A percentile compares a stretch with the other conserved stretches of the same genome.
phyloP scores from a whole-genome alignment of 2,113 vertebrate genomes.

The Brevimyrus niger region DNA sequence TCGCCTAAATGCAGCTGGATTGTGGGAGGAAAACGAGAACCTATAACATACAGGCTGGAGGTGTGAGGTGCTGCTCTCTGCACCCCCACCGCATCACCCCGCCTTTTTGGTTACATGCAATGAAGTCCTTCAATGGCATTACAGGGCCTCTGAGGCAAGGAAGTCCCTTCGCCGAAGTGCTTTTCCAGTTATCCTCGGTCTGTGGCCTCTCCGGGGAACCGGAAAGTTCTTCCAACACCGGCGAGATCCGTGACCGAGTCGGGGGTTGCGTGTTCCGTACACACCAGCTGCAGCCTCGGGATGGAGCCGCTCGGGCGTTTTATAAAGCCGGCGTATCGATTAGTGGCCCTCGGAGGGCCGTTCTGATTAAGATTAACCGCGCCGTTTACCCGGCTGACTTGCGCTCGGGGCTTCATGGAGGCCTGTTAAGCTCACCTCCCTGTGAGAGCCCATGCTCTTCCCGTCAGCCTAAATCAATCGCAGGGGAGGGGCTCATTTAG shows the following conservation, averaged over 20 bases:
- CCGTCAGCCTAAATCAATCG: background rate
- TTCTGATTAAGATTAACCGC: background rate
- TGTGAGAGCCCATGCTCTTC: background rate
- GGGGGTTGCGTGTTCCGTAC: background rate
- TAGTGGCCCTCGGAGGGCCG: background rate
- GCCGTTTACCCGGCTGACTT: background rate
- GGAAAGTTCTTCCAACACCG: background rate
- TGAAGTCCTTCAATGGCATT: slow-evolving; percentile 52
- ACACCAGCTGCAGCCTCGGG: background rate
- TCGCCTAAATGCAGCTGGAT: background rate
- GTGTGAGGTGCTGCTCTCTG: background rate
- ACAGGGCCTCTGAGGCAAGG: slow-evolving; percentile 41
- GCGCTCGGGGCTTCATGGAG: background rate
- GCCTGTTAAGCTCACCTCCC: background rate
- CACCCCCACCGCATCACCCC: background rate
- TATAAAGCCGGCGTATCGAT: background rate
- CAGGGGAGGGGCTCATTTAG: background rate
- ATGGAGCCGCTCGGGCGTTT: background rate
- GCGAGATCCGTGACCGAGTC: background rate
- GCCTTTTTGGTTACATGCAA: slow-evolving; percentile 51
- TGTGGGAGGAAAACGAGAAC: background rate
- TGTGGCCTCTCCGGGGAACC: slow-evolving; percentile 23
- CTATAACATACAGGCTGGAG: background rate
- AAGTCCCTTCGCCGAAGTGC: slow-evolving; percentile 19
- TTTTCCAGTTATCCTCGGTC: slow-evolving; percentile 27